Evolutionary conservation across 2,113 vertebrate species (phyloP), one percentile per base, ranked within the genome.

Genomic region (Eupsittula cactorum): DNA sequence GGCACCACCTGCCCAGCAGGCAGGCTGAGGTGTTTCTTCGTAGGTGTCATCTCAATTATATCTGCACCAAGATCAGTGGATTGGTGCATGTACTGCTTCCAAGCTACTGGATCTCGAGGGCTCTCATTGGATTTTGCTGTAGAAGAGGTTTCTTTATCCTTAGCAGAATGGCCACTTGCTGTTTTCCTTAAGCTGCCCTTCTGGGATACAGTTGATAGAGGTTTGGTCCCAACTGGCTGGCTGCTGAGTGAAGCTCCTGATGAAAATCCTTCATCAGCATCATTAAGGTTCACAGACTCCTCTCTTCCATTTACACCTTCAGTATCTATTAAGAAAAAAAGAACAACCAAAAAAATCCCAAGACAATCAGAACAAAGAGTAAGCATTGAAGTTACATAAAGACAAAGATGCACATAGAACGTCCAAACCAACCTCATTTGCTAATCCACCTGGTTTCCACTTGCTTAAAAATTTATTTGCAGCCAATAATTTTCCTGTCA

Each of bases 241-340:
- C 99, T 99, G 98, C 99, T 99, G 98, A 99, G 99, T 23, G 99
- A 99, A 23, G 99, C 99, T 86, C 99, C 99, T 2, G 99, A 99
- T 81, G 99, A 99, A 98, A 99, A 99, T 44, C 99, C 99, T 97
- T 99, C 99, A 39, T 99, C 99, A 28, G 99, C 99, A 97, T 99
- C 99, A 73, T 99, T 99, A 67, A 99, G 86, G 95, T 98, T 99
- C 97, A 99, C 96, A 75, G 98, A 99, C 39, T 99, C 99, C 35
- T 99, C 99, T 79, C 98, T 99, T 75, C 98, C 98, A 63, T 99
- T 99, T 96, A 99, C 92, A 74, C 98, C 98, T 27, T 99, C 99
- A 63, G 97, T 92, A 85, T 99, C 99, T 99, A 97, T 95, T 94
- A 79, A 64, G n/a, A 62, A 88, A 89, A 84, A 74, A 76, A n/a